Evolutionary conservation across 2,888 invertebrate genomes (phyloP), one percentile per base, ranked within the genome.

Genomic region (Noctua comes): DNA sequence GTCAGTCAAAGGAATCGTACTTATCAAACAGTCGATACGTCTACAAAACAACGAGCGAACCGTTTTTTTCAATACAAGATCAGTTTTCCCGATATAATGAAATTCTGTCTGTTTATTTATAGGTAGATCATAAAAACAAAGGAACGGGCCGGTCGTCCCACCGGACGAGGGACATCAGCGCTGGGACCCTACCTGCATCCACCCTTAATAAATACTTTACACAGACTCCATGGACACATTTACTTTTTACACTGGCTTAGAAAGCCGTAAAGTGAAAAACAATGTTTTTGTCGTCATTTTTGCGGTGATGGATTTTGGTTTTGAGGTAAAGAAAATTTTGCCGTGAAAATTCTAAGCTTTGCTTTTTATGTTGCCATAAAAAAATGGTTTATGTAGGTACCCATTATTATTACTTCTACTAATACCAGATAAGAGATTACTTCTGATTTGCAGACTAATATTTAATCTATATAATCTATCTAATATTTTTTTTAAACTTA

Each of bases 181-280:
- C 74, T 31, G 73, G 77, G 76, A 36, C 77, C 80, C 79, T 79
- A 79, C 78, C 83, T 86, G 78, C 74, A 75, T 68, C 73, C 76
- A 46, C 91, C 92, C 93, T 91, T 93, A 92, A 93, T 94, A 94
- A 91, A 93, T 94, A 92, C 93, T 93, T 94, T 93, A 94, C 92
- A 87, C 89, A 75, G 76, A 80, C 89, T 87, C 85, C 86, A 85
- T 85, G 88, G 88, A 90, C 90, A 89, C 89, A 86, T 90, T 91
- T 87, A 87, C 83, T 88, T 90, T 90, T 91, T 90, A 90, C 90
- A 87, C 88, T 84, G 90, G 85, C 88, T 91, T 90, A 90, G 86
- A 88, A 89, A 81, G 83, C 85, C 86, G 88, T 91, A 91, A 91
- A 90, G 87, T 86, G 89, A 88, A 88, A 90, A 91, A 91, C 83